Base-by-base conservation (phyloP, 1,140 invertebrate genomes). In the Dryas iulia region DNA sequence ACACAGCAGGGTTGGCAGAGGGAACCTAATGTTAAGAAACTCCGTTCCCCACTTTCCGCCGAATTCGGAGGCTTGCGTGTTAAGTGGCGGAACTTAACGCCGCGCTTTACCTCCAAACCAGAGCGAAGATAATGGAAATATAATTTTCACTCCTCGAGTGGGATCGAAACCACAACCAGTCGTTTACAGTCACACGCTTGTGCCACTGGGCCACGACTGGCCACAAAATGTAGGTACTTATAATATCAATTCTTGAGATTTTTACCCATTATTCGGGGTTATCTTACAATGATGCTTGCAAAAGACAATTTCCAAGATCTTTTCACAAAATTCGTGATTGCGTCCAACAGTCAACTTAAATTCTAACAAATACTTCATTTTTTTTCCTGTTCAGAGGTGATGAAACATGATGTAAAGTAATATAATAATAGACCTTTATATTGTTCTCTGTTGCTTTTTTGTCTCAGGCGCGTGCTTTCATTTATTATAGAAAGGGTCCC, bases 391-490 rank as follows among this genome's bases (percentile, higher is more conserved):
- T 11, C 5, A 28, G 11, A 52, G 35, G 59, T 62, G 59, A 14
- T 52, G 59, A 62, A 62, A 62, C 59, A 21, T 53, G 26, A 21
- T 53, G 33, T 24, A 39, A 52, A 52, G 2, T 10, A 47, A 47
- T 62, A 24, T 58, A 69, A 69, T 64, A 73, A 73, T 60, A 14
- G 66, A 26, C 1, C 25, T 12, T 33, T 58, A 76, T 66, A 69
- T 59, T 52, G 57, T 47, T 31, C 23, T 59, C 57, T 68, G 54
- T 33, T 69, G 73, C 76, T 80, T 77, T 75, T n/a, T 78, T 67
- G 73, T 76, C 71, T 76, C 21, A 64, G 76, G 56, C 81, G 77
- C 82, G 82, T 83, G 82, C 78, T 61, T 28, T 24, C 62, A 67
- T 74, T 77, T 72, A 73, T 67, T 77, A 64, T 67, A 59, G 30